phyloP scores from a whole-genome alignment of 2,888 invertebrate species.

The Nyleta sp. region DNA sequence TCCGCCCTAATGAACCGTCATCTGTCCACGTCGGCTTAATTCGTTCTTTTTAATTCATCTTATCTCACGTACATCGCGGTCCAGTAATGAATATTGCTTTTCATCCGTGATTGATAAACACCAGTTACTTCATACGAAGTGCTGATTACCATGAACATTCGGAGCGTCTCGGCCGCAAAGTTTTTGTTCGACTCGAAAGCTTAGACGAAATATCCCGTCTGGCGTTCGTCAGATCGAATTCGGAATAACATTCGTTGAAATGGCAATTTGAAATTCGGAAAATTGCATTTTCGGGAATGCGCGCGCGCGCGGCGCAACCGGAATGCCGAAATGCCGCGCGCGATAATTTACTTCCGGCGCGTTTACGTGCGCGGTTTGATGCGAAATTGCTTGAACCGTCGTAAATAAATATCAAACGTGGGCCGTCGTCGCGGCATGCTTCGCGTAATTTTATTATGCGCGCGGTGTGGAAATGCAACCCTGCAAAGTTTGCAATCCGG shows the following conservation, averaged over 20 bases:
- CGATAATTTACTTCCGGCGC: too few species aligned
- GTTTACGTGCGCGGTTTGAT: too few species aligned
- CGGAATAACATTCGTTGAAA: too few species aligned
- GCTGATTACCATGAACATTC: slow-evolving; percentile 7
- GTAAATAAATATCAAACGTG: background rate
- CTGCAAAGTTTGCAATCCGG: slow-evolving; percentile 32
- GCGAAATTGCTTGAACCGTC: background rate
- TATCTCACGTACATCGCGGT: slow-evolving; percentile 9
- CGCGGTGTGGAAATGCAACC: background rate
- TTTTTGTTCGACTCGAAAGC: slow-evolving; percentile 32
- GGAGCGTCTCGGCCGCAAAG: background rate
- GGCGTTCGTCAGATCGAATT: slow-evolving; percentile 41
- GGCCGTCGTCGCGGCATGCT: background rate
- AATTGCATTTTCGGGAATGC: too few species aligned
- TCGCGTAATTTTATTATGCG: slow-evolving; percentile 1
- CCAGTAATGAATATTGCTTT: slow-evolving; percentile 27
- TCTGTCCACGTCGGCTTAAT: slow-evolving; percentile 13
- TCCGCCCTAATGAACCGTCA: slow-evolving; percentile 2
- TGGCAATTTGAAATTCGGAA: too few species aligned
- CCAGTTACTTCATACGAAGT: slow-evolving; percentile 11
- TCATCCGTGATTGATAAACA: slow-evolving; percentile 23
- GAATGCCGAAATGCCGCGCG: too few species aligned
- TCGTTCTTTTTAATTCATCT: slow-evolving; percentile 17
- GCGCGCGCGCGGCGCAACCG: too few species aligned
- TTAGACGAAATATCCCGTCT: slow-evolving; percentile 38